Percentiles rank a stretch among this genome's conserved stretches.
phyloP scores from a whole-genome alignment of 1,140 invertebrate genomes.

The Tribolium madens region DNA sequence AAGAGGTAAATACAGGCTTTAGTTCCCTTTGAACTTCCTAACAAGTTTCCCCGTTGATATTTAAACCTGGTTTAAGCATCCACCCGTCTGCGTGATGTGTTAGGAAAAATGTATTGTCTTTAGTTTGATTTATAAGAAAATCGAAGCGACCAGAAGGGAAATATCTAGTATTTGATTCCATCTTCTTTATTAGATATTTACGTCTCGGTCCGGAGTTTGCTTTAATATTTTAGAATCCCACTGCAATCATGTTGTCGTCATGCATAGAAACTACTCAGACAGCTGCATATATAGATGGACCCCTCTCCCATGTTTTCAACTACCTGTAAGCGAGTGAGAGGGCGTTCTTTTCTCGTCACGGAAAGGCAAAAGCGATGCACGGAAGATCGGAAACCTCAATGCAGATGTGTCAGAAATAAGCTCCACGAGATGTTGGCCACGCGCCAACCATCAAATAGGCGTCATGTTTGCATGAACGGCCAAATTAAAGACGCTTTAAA shows the following conservation, averaged over 20 bases:
- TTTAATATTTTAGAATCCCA: neutral
- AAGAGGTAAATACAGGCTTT: neutral
- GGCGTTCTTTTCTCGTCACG: constrained; percentile 4
- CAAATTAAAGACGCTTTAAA: constrained; percentile 47
- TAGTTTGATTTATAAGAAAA: neutral
- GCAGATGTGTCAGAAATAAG: constrained; percentile 45
- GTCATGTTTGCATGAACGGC: constrained; percentile 48
- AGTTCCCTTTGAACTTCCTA: neutral
- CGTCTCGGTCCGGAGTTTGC: neutral
- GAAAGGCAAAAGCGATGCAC: constrained; percentile 19
- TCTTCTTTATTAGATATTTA: neutral
- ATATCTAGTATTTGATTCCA: neutral
- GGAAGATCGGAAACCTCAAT: constrained; percentile 12
- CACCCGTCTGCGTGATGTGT: no score
- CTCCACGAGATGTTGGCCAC: constrained; percentile 45
- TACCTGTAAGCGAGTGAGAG: constrained; percentile 21
- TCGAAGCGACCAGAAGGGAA: neutral
- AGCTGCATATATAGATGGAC: neutral
- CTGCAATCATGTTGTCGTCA: neutral
- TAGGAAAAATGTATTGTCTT: neutral
- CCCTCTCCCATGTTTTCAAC: neutral
- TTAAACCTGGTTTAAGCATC: neutral
- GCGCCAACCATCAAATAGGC: constrained; percentile 50
- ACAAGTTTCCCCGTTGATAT: neutral
- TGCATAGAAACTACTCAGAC: neutral